Conservation (phyloP, 2,888 invertebrate species). For the Tholera decimalis region DNA sequence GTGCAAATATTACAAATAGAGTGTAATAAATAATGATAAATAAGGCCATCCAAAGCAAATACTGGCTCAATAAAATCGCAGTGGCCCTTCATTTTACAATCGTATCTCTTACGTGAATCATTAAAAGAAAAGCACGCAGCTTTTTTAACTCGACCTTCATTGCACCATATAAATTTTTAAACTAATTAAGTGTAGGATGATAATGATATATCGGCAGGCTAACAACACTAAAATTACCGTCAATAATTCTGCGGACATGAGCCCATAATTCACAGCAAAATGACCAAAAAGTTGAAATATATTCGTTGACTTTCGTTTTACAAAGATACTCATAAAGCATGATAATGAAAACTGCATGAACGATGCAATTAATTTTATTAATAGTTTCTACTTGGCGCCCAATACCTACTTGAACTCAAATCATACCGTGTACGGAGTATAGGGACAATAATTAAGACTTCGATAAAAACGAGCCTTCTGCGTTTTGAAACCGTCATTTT, state of each 20-base stretch:
- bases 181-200: slow-evolving; percentile 70
- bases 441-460: slow-evolving; percentile 70
- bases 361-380: slow-evolving; percentile 71
- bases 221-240: slow-evolving; percentile 74
- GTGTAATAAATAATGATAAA: not conserved
- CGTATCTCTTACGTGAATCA: slow-evolving; percentile 64
- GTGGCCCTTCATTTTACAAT: slow-evolving; percentile 41
- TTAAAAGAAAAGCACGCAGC: slow-evolving; percentile 66
- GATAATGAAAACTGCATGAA: slow-evolving; percentile 62
- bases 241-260: slow-evolving; percentile 60
- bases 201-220: slow-evolving; percentile 69
- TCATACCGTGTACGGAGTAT: slow-evolving; percentile 46
- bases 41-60: slow-evolving; percentile 17
- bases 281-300: slow-evolving; percentile 62
- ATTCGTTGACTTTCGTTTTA: slow-evolving; percentile 62
- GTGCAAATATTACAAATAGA: not conserved
- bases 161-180: slow-evolving; percentile 59
- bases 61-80: slow-evolving; percentile 19
- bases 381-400: slow-evolving; percentile 64
- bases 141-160: slow-evolving; percentile 72
- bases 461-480: slow-evolving; percentile 68
- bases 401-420: slow-evolving; percentile 63
- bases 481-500: slow-evolving; percentile 76
- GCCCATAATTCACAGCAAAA: slow-evolving; percentile 68
- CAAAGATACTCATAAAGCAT: slow-evolving; percentile 66